Evolutionary conservation across 1,140 invertebrate species (phyloP), one percentile per base, ranked within the genome.

Genomic region (Eupeodes corollae): DNA sequence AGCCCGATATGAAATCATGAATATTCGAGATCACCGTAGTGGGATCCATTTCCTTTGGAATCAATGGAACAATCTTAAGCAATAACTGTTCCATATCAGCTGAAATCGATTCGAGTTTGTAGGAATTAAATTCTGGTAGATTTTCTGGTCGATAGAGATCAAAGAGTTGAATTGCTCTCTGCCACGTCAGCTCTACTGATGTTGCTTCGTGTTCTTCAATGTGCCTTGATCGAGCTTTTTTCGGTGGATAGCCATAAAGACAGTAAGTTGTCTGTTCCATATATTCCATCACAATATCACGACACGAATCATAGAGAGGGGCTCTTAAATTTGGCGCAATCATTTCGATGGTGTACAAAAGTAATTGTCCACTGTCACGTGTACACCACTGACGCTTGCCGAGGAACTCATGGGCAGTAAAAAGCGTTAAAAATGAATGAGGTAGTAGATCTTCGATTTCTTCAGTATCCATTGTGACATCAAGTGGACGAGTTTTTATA

Each of bases 181-280:
- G 75, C 88, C 88, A 93, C 9, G 81, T 83, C 32, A 96, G 68
- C 9, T 79, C 68, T 40, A 89, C 74, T 34, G 82, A 75, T 34
- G 74, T 73, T 1, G 81, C 80, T 53, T 82, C 82, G 61, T 95
- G 91, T 54, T 93, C 88, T 42, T 79, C 76, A 5, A 94, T 70
- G 69, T 89, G 77, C 47, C 80, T 75, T 2, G 75, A 70, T 49
- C 84, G 84, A 2, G 73, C 80, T 59, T 83, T 86, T 65, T 83
- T 90, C 50, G 78, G 79, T 1, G 88, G 86, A 72, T 92, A 86
- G 16, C 83, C 81, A 67, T 88, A 95, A 2, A 96, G 70, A 67
- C 91, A 96, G 63, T 80, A 91, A 42, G 93, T 82, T 11, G 53
- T 42, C 52, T 96, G 91, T 56, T 94, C 90, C 48, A 93, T 70